phyloP scores from a whole-genome alignment of 2,797 vertebrate genomes.

The Anableps anableps region DNA sequence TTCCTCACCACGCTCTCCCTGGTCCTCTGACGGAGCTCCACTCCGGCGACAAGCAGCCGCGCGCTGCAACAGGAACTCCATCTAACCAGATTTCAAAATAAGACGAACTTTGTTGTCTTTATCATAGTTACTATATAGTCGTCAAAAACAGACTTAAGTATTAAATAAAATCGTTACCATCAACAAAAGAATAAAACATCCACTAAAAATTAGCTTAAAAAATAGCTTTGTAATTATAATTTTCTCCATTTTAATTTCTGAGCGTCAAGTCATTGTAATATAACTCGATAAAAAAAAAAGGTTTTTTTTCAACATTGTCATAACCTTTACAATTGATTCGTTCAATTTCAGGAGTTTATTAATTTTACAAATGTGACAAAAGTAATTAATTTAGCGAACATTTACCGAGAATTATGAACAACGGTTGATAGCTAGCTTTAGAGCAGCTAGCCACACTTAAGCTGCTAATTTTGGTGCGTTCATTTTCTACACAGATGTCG shows the following conservation, averaged over 20 bases:
- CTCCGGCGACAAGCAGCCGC: constrained; percentile 52
- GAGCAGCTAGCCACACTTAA: neutral
- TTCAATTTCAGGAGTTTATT: neutral
- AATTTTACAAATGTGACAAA: neutral
- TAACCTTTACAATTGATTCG: neutral
- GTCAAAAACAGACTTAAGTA: neutral
- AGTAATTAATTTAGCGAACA: neutral
- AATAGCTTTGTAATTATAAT: too few relatives aligned
- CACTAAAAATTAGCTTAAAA: neutral
- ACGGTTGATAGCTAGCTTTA: neutral
- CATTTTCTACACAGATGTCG: neutral
- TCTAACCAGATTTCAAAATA: constrained; percentile 41
- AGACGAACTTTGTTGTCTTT: neutral
- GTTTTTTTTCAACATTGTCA: neutral
- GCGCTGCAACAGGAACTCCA: neutral
- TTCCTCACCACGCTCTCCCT: constrained; percentile 66
- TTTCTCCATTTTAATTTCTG: neutral
- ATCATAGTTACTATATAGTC: neutral
- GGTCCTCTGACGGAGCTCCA: constrained; percentile 69
- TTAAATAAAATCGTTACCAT: neutral
- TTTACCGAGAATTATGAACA: neutral
- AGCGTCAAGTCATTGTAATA: neutral
- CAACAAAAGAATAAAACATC: neutral
- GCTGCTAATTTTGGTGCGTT: neutral
- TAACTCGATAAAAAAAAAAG: neutral